Base-by-base conservation (phyloP, 1,140 invertebrate species). In the Aphaenogaster floridana region DNA sequence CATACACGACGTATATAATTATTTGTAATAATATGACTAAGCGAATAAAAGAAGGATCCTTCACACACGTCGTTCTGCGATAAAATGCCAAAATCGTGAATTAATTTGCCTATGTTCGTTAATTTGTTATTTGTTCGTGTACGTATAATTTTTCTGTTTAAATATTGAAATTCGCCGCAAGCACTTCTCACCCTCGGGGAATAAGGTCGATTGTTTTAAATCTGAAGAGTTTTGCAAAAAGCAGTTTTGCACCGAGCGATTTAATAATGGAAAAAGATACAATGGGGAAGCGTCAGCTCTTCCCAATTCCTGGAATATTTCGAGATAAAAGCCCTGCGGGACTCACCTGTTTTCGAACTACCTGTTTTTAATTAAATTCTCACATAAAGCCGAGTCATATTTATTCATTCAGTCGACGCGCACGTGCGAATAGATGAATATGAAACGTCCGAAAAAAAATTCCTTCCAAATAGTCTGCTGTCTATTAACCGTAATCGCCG, bases 341-440 rank as follows among this genome's bases (percentile, higher is more conserved):
- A 69, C 34, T 81, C 48, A 3, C n/a, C 39, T 68, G n/a, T 80
- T 80, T 69, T 17, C 36, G 11, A 69, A 71, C 36, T 81, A 71
- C 21, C 64, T 59, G 66, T 81, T 81, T 85, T 85, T 85, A 85
- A 85, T 85, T 85, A 85, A 85, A 77, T 77, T 77, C 28, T 17
- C 42, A 15, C 45, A 76, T 77, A 74, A 77, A 74, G 57, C 72
- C 15, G 13, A 54, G 28, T 76, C 72, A 61, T 64, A 85, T 74
- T 85, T 74, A 61, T 85, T 85, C 81, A 85, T 85, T 61, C 69
- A 21, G 45, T 8, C n/a, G 42, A 50, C 63, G 59, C 21, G 54
- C 42, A 68, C 42, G 15, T 80, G 34, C 34, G n/a, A 72, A 57
- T 66, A 59, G 50, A 66, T 68, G 86, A 80, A 72, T 69, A 50